phyloP scores from a whole-genome alignment of 2,888 invertebrate genomes.

The Epinotia brunnichana region DNA sequence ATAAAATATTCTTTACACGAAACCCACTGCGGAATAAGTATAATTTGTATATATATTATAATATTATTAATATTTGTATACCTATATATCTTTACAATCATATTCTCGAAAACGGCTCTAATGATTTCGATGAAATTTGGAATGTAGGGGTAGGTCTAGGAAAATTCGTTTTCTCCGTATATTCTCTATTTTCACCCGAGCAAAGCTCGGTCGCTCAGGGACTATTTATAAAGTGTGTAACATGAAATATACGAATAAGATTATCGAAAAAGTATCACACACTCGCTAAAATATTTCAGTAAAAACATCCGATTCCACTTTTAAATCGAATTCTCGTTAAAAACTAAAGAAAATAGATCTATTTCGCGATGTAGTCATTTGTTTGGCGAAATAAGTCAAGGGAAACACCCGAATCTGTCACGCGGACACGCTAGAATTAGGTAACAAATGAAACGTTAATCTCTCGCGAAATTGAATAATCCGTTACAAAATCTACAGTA shows the following conservation, averaged over 20 bases:
- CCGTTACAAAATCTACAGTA: slow-evolving; percentile 59
- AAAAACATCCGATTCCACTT: slow-evolving; percentile 25
- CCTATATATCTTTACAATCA: too few relatives aligned
- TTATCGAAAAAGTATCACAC: not conserved
- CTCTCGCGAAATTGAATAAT: slow-evolving; percentile 69
- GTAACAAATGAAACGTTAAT: slow-evolving; percentile 63
- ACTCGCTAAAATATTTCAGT: slow-evolving; percentile 18
- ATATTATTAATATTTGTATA: too few relatives aligned
- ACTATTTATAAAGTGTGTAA: not conserved
- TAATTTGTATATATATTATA: too few relatives aligned
- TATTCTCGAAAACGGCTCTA: too few relatives aligned
- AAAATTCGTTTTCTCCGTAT: too few relatives aligned
- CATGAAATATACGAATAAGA: not conserved
- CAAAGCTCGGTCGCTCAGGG: too few relatives aligned
- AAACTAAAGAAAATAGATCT: slow-evolving; percentile 30
- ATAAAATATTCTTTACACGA: too few relatives aligned
- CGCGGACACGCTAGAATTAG: slow-evolving; percentile 52
- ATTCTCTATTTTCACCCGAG: too few relatives aligned
- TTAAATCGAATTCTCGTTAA: slow-evolving; percentile 36
- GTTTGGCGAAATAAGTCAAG: slow-evolving; percentile 43
- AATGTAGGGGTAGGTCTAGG: too few relatives aligned
- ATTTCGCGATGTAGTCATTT: slow-evolving; percentile 29
- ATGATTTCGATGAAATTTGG: too few relatives aligned
- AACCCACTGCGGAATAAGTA: too few relatives aligned
- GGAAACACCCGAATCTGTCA: slow-evolving; percentile 43